A percentile compares a stretch with the other conserved stretches of the same genome.
Conservation (phyloP, 2,113 vertebrate species). For the Meles meles region DNA sequence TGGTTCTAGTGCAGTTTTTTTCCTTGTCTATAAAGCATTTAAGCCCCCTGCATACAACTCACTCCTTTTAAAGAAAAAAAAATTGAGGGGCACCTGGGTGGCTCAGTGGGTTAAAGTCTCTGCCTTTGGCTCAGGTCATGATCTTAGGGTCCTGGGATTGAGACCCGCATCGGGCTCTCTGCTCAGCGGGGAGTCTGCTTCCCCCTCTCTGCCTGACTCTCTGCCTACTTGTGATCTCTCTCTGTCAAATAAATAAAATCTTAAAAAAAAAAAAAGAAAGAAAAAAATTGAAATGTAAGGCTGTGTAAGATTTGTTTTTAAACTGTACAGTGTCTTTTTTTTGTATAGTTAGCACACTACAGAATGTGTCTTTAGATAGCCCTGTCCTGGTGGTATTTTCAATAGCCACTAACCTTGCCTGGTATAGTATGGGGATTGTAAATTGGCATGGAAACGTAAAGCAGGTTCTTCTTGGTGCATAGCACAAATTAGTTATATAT, state of each 20-base stretch:
- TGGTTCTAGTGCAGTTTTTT: conserved; percentile 69
- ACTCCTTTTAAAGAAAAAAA: conserved; percentile 94
- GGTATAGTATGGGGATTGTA: conserved; percentile 90
- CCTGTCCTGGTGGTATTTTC: conserved; percentile 93
- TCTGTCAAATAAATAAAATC: too few relatives aligned
- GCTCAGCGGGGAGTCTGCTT: too few relatives aligned
- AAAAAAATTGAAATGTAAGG: conserved; percentile 90
- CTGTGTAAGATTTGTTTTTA: conserved; percentile 95
- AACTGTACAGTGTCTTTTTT: conserved; percentile 91
- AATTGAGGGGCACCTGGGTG: too few relatives aligned
- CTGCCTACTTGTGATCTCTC: too few relatives aligned
- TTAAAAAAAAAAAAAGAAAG: too few relatives aligned
- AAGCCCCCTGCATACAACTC: conserved; percentile 93
- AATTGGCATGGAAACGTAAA: conserved; percentile 83
- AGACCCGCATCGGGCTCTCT: too few relatives aligned
- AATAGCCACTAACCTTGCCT: conserved; percentile 91
- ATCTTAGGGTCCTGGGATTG: too few relatives aligned
- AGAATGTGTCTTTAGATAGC: conserved; percentile 92
- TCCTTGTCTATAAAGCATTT: conserved; percentile 97
- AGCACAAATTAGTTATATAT: background rate
- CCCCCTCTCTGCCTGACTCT: too few relatives aligned
- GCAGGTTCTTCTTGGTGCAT: background rate
- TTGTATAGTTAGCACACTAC: conserved; percentile 98
- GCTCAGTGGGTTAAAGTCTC: too few relatives aligned
- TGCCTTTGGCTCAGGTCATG: too few relatives aligned